phyloP scores from a whole-genome alignment of 2,888 invertebrate species.

The Terebella lapidaria region DNA sequence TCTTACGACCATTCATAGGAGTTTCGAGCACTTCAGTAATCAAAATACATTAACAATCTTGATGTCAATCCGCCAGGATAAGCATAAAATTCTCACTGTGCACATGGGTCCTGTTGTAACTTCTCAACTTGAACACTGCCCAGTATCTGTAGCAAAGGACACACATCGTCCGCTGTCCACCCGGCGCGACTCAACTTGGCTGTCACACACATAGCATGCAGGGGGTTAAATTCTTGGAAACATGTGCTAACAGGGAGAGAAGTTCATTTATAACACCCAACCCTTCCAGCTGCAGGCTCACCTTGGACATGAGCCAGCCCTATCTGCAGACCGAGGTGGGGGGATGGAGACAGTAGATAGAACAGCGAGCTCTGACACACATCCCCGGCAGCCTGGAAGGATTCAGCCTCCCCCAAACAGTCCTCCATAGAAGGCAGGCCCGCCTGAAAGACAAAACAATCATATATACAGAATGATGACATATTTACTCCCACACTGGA shows the following conservation, averaged over 20 bases:
- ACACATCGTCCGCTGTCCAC: constrained; percentile 43
- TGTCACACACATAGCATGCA: no score
- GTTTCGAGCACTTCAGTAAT: no score
- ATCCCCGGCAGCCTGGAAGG: constrained; percentile 23
- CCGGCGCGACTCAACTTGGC: constrained; percentile 10
- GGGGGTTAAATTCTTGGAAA: no score
- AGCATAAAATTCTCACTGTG: no score
- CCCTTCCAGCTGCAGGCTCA: no score
- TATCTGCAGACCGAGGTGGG: constrained; percentile 40
- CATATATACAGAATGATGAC: no score
- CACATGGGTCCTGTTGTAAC: constrained; percentile 40
- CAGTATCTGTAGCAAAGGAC: constrained; percentile 41
- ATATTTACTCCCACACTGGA: no score
- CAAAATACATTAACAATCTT: no score
- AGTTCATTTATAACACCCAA: no score
- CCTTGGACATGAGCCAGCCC: constrained; percentile 45
- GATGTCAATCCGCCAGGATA: no score
- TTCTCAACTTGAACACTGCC: constrained; percentile 42
- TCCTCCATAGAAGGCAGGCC: constrained; percentile 41
- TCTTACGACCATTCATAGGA: not conserved
- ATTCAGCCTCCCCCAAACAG: constrained; percentile 40
- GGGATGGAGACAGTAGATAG: constrained; percentile 43
- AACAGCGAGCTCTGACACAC: constrained; percentile 36
- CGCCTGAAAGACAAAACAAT: no score
- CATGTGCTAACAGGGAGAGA: no score